A percentile compares a stretch with the other conserved stretches of the same genome.
Conservation (phyloP, 2,888 invertebrate genomes). For the Tetranychus truncatus region DNA sequence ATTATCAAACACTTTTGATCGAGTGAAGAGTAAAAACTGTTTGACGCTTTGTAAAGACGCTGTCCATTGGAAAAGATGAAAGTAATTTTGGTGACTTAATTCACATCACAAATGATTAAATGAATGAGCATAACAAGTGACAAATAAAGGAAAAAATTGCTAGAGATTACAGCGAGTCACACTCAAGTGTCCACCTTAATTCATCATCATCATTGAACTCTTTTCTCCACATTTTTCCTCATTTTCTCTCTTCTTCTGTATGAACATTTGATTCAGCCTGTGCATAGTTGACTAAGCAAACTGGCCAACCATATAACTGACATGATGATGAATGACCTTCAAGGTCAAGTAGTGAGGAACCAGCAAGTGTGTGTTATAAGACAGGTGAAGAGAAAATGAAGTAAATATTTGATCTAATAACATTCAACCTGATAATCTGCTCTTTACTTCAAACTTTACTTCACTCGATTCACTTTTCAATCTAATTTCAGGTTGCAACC, state of each 20-base stretch:
- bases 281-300: background rate
- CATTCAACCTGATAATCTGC: background rate
- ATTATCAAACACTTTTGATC: too few species aligned
- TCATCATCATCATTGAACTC: background rate
- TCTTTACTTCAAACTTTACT: too few species aligned
- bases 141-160: background rate
- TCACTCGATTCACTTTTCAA: background rate
- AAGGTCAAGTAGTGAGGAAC: background rate
- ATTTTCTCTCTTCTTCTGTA: background rate
- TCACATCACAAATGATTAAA: background rate
- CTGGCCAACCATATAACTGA: background rate
- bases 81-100: too few species aligned
- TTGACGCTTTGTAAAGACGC: too few species aligned
- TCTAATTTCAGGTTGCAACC: background rate
- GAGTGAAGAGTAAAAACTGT: too few species aligned
- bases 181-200: background rate
- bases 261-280: background rate
- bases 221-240: background rate
- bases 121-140: background rate
- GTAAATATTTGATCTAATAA: background rate
- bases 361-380: background rate
- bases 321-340: slow-evolving; percentile 1
- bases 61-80: too few species aligned
- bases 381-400: background rate
- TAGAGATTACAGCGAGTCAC: background rate